These are phyloP conservation scores for Congeria kusceri DNA, from an alignment of 2,888 invertebrate genomes.

Conservation along the genomic window DNA sequence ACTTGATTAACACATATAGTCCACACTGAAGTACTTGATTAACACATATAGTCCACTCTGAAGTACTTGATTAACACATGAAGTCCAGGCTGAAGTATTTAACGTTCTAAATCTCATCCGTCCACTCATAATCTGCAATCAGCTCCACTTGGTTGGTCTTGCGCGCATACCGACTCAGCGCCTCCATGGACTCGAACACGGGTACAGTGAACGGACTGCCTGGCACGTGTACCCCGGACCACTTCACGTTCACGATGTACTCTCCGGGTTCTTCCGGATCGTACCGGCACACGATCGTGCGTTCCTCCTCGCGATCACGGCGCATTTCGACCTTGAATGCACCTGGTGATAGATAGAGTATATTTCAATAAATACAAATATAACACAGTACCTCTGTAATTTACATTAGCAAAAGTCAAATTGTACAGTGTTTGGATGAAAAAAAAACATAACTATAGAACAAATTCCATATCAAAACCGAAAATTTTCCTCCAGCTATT, in stretches of 20 bases:
- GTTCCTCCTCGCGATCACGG: conserved; percentile 97
- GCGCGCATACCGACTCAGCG: conserved; percentile 87
- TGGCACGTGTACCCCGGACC: conserved; percentile 99
- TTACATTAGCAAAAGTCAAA: no score
- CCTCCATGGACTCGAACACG: conserved; percentile 99
- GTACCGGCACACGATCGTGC: conserved; percentile 98
- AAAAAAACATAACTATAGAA: no score
- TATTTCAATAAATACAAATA: no score
- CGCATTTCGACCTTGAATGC: conserved; percentile 99
- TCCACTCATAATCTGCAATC: conserved; percentile 58
- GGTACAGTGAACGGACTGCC: conserved; percentile 99
- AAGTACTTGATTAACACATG: no score
- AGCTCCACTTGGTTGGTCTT: conserved; percentile 53
- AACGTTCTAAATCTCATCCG: conserved; percentile 52
- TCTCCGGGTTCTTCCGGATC: conserved; percentile 99
- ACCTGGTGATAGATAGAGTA: conserved; percentile 87
- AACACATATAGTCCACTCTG: no score
- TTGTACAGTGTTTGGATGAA: no score
- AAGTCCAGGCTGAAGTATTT: no score
- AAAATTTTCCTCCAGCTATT: no score
- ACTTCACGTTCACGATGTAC: conserved; percentile 98
- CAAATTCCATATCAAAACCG: no score
- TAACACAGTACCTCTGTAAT: no score
- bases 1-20: no score
- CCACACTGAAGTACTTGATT: no score